phyloP scores from a whole-genome alignment of 2,797 vertebrate genomes.

The Dromococcyx pavoninus region DNA sequence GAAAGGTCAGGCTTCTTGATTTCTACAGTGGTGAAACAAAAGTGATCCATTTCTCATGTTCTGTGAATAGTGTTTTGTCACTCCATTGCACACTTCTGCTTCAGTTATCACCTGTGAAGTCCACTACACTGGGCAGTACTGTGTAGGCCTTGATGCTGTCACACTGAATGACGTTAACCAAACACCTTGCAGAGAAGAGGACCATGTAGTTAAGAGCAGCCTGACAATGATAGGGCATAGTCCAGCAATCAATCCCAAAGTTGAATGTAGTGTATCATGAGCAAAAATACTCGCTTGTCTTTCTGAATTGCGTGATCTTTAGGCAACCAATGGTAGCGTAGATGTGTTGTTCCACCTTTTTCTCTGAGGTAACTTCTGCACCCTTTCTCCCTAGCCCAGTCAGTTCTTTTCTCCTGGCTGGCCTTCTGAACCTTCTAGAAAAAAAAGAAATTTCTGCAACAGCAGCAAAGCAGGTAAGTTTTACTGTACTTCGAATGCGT shows the following conservation, averaged over 20 bases:
- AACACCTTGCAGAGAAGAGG: not conserved
- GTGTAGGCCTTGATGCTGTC: not conserved
- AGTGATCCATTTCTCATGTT: not conserved
- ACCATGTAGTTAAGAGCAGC: not conserved
- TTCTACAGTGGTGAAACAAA: not conserved
- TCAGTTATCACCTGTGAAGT: not conserved
- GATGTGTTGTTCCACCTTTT: not conserved
- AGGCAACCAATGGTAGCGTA: not conserved
- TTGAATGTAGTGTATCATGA: not conserved
- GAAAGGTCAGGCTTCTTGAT: conserved; percentile 85
- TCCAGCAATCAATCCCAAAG: not conserved
- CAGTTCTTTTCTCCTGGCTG: conserved; percentile 81
- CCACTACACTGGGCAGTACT: not conserved
- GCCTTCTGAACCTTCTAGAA: conserved; percentile 89
- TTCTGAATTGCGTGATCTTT: not conserved
- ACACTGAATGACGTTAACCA: not conserved
- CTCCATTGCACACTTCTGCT: not conserved
- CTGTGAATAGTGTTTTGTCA: fast-evolving
- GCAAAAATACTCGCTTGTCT: not conserved
- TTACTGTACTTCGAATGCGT: not conserved
- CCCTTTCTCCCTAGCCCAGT: conserved; percentile 79
- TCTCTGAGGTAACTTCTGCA: not conserved
- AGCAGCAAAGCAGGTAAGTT: conserved; percentile 86
- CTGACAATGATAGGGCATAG: not conserved
- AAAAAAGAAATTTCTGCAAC: conserved; percentile 85